A percentile compares a stretch with the other conserved stretches of the same genome.
Conservation (phyloP, 2,888 invertebrate species). For the Thera obeliscata region DNA sequence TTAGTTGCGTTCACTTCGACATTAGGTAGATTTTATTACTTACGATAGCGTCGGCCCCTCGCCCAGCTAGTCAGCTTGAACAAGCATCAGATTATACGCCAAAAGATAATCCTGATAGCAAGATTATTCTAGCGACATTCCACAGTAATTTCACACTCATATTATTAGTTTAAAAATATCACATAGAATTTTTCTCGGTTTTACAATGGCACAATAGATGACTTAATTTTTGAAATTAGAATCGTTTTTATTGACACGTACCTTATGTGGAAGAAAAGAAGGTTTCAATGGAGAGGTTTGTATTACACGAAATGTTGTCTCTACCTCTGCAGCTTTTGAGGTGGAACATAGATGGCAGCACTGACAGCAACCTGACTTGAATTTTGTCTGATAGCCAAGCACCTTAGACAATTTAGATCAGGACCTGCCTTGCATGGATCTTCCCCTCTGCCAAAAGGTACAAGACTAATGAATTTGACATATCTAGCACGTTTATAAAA, state of each 20-base stretch:
- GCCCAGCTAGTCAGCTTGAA: constrained; percentile 7
- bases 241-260: constrained; percentile 40
- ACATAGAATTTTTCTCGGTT: constrained; percentile 36
- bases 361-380: no score
- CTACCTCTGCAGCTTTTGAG: no score
- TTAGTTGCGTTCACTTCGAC: no score
- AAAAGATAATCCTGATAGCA: constrained; percentile 69
- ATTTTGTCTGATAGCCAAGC: no score
- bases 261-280: constrained; percentile 10
- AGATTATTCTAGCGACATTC: constrained; percentile 72
- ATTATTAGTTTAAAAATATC: constrained; percentile 48
- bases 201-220: constrained; percentile 17
- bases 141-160: constrained; percentile 75
- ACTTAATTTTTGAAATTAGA: constrained; percentile 57
- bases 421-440: no score
- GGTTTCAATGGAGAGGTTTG: neutral
- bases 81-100: constrained; percentile 47
- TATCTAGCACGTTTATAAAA: no score
- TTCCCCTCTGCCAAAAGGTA: no score
- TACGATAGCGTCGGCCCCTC: constrained; percentile 9
- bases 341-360: constrained; percentile 5
- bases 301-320: no score
- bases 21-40: neutral
- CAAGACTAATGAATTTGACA: no score
- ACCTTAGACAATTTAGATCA: no score